Evolutionary conservation across 2,113 vertebrate genomes (phyloP), one percentile per base, ranked within the genome.

Genomic region (Chascanopsetta lugubris): DNA sequence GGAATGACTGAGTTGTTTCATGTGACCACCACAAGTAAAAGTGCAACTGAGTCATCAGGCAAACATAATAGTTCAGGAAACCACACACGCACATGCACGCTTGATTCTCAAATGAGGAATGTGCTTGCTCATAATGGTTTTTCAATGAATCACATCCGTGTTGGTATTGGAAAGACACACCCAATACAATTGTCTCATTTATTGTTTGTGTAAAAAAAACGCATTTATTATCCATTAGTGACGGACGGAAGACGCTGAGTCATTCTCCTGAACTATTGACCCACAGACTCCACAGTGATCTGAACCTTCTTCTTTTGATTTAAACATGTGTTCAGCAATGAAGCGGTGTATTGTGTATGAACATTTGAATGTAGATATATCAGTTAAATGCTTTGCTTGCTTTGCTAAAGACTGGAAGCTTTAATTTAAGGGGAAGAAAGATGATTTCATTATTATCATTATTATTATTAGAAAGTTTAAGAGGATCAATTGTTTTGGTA

Each of bases 1-100:
- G 56, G 50, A 71, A 75, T 77, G 77, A 75, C 69, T 54, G 54
- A 45, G 58, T 72, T 69, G 56, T 75, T 87, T 79, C 54, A 71
- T 84, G 64, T 72, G 54, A 51, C 69, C 30, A 50, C 59, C 47
- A 53, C 48, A 78, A 87, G 70, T 53, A 59, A 86, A 87, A 87
- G 87, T 82, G 65, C 55, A 62, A 67, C 59, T 89, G 89, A 88
- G 84, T 91, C 88, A 88, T 78, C 61, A 63, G 32, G 56, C 55
- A 66, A 56, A 72, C 55, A 82, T 81, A 87, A 82, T 85, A 58
- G 76, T 34, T 4, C 58, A 83, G 77, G 82, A 84, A 87, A 81
- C 82, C 75, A 72, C 75, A 67, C 70, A 69, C 77, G 53, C 29
- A 38, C 10, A 22, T 11, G 72, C 70, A 38, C 30, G 38, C 45